Evolutionary conservation across 1,140 invertebrate species (phyloP), one percentile per base, ranked within the genome.

Genomic region (Lasaia peninsularis): DNA sequence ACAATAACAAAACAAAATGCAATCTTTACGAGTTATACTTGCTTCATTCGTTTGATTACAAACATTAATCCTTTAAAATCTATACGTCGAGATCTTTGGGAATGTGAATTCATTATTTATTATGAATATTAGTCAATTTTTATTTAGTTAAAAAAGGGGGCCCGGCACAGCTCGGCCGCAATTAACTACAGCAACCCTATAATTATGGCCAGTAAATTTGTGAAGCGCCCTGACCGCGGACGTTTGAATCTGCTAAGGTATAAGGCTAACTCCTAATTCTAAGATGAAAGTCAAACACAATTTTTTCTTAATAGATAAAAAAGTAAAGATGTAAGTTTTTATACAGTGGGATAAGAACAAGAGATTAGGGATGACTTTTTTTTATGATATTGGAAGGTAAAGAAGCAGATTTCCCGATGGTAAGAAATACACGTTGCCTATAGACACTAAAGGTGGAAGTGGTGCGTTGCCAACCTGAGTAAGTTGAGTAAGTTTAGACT

Each of bases 121-220:
- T 86, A 86, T 86, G 83, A 86, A 86, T 86, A 88, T 88, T 88
- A 88, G 85, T 88, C 83, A 86, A 86, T 86, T 88, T 88, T 86
- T 86, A 86, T 86, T 88, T 86, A 82, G 80, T 84, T 73, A 80
- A 88, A 86, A 84, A 88, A 86, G 82, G 75, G 73, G 66, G 80
- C 71, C 75, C 71, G 69, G 65, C 65, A 73, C 63, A 67, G 71
- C 69, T 69, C 71, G 73, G 58, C 71, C 80, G 86, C 86, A 89
- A 90, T 90, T 90, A 90, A 89, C 75, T 78, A 71, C 67, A 63
- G 73, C 75, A 71, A 90, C 87, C 86, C 89, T 90, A 78, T 88
- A 89, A 89, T 89, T 89, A 90, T 83, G 86, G 82, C 74, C 87
- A 84, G 87, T 90, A 90, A 89, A 90, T 90, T 89, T 89, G 82